Evolutionary conservation across 2,113 vertebrate species (phyloP).

Genomic region (Rhinoderma darwinii): DNA sequence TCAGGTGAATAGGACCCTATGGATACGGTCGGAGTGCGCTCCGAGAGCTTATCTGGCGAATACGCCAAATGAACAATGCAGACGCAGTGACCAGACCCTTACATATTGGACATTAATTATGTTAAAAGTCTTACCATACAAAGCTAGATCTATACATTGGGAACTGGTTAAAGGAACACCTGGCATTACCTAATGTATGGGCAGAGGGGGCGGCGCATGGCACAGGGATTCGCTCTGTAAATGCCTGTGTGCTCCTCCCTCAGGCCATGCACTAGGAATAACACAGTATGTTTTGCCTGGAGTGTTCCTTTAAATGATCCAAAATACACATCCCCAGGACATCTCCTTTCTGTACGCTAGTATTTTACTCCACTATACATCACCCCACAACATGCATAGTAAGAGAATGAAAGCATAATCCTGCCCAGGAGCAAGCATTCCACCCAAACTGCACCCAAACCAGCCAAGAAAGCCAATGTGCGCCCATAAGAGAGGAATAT

Average conservation of each 20-base stretch:
- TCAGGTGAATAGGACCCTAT: too few relatives aligned
- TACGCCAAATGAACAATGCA: too few relatives aligned
- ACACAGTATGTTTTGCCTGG: neutral
- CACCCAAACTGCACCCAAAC: slow-evolving; percentile 26
- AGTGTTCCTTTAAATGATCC: neutral
- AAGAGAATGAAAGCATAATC: slow-evolving; percentile 44
- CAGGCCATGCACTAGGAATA: neutral
- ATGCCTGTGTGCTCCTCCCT: neutral
- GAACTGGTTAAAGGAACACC: too few relatives aligned
- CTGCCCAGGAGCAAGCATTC: neutral
- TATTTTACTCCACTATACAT: neutral
- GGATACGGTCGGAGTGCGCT: too few relatives aligned
- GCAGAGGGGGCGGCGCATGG: neutral
- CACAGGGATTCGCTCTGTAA: neutral
- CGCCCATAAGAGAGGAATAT: neutral
- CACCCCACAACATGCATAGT: neutral
- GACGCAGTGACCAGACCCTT: too few relatives aligned
- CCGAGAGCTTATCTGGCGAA: too few relatives aligned
- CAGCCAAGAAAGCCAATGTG: slow-evolving; percentile 30
- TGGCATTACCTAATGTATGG: too few relatives aligned
- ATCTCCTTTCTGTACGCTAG: too few relatives aligned
- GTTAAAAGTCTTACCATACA: neutral
- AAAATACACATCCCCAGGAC: neutral
- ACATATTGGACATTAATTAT: neutral
- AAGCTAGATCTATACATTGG: neutral